Evolutionary conservation across 2,113 vertebrate species (phyloP).

Genomic region (Tetrao urogallus): DNA sequence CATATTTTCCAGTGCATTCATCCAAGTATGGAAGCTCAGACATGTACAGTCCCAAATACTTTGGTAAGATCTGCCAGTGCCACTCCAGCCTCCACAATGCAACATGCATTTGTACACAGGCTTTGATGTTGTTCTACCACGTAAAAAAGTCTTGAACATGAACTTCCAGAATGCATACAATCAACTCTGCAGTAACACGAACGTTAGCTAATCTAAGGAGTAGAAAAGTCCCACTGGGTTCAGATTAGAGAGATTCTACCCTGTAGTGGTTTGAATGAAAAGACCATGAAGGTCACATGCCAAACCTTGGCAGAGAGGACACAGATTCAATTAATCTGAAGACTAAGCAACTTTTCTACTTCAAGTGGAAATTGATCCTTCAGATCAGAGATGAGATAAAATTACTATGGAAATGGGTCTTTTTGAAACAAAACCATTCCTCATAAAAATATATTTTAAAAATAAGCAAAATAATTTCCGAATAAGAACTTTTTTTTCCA

Average conservation of each 20-base stretch:
- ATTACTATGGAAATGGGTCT: not conserved
- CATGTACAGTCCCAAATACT: accelerated
- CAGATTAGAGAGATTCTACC: not conserved
- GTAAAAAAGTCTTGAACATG: not conserved
- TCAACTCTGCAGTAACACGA: not conserved
- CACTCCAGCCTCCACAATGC: accelerated
- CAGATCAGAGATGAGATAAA: not conserved
- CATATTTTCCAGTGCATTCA: accelerated
- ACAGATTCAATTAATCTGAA: constrained; percentile 38
- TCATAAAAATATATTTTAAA: not conserved
- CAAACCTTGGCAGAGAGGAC: not conserved
- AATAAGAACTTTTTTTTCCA: not conserved
- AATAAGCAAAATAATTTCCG: not conserved
- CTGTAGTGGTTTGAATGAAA: not conserved
- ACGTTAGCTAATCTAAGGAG: accelerated
- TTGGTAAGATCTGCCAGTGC: not conserved
- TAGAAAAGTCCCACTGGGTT: not conserved
- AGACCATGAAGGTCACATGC: accelerated
- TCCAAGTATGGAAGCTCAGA: accelerated
- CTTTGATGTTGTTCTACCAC: not conserved
- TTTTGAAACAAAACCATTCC: not conserved
- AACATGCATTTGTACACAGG: accelerated
- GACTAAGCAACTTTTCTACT: constrained; percentile 4
- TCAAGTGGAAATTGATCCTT: not conserved
- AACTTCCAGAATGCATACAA: not conserved